Base-by-base conservation (phyloP, 2,113 vertebrate genomes). In the Scophthalmus maximus region DNA sequence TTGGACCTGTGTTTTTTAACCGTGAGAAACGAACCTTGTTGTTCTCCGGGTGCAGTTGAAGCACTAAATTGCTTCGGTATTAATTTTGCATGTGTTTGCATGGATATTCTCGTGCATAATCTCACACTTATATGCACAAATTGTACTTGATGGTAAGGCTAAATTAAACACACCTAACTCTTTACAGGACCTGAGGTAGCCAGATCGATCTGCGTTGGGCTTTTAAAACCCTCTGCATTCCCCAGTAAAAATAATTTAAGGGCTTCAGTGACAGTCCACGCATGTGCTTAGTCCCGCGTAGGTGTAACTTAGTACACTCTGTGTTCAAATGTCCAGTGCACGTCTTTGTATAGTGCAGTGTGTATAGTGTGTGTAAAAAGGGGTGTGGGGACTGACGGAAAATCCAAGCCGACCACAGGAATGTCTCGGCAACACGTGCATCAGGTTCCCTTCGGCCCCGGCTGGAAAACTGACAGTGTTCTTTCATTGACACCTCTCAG, bases 381-480 rank as follows among this genome's bases (percentile, higher is more conserved):
- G 76, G 82, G 80, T 57, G 80, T 81, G 84, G 74, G 78, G 59
- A 68, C 34, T 27, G 75, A 83, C 14, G 79, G 86, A 89, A 89
- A 89, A 81, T 86, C 73, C 83, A 79, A 72, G 60, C 27, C 3
- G 52, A 84, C 87, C 86, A 59, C 87, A 91, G 87, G 87, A 91
- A 92, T 91, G 89, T 92, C 84, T 91, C 82, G 64, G 84, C 8
- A 83, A 83, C 85, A 79, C 67, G 74, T 88, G 82, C 79, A 72
- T 76, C 72, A 70, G 83, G 76, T 75, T 89, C 75, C 51, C 56
- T n/a, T 53, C 2, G 6, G 76, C 46, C 44, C 49, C 7, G 27
- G 36, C 36, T 9, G 62, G 78, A 51, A 49, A 60, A 73, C 82
- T 70, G 86, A 87, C 86, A 89, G 78, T 60, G 72, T 87, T 87